Evolutionary conservation across 2,797 vertebrate species (phyloP).

Genomic region (Capromys pilorides): DNA sequence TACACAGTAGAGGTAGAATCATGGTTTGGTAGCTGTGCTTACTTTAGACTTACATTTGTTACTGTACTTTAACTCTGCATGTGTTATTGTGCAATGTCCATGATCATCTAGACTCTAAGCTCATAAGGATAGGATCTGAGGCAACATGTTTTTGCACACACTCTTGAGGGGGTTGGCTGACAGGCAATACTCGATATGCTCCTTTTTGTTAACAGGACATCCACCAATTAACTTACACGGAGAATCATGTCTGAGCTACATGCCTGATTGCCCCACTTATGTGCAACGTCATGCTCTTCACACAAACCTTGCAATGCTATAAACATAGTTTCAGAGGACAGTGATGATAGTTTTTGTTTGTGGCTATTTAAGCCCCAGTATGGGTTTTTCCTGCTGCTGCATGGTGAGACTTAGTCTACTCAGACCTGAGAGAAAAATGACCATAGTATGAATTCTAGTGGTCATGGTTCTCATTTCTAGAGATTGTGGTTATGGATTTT

Average conservation of each 20-base stretch:
- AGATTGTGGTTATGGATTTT: neutral
- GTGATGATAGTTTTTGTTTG: neutral
- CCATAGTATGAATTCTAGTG: neutral
- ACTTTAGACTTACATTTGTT: neutral
- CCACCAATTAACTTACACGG: neutral
- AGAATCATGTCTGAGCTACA: neutral
- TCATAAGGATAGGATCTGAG: neutral
- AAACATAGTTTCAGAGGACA: neutral
- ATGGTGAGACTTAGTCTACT: neutral
- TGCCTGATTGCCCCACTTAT: neutral
- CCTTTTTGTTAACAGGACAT: neutral
- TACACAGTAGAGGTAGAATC: neutral
- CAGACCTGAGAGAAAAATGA: neutral
- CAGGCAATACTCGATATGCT: neutral
- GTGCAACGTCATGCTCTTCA: neutral
- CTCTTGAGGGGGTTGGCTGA: neutral
- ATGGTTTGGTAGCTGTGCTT: neutral
- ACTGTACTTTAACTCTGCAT: neutral
- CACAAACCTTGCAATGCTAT: neutral
- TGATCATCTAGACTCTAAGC: neutral
- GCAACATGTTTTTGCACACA: neutral
- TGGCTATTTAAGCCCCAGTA: neutral
- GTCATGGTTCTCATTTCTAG: neutral
- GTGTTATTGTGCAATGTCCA: neutral
- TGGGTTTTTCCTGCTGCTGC: neutral